Conservation (phyloP, 1,140 invertebrate genomes). For the Atta texana region DNA sequence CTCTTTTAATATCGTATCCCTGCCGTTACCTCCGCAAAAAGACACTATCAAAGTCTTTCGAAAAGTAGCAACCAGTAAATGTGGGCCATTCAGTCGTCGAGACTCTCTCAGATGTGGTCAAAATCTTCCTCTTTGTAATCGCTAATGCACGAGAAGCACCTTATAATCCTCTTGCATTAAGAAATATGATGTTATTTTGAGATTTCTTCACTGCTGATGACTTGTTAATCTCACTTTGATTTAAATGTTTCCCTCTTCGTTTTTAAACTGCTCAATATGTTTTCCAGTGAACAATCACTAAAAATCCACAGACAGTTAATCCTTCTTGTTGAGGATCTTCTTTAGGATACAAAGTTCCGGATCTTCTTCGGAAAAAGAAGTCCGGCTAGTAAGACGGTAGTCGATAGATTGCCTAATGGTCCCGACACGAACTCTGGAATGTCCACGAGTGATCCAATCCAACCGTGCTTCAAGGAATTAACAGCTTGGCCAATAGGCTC, state of each 20-base stretch:
- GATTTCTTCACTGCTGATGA: not conserved
- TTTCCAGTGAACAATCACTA: not conserved
- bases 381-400: conserved; percentile 40
- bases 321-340: not conserved
- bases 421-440: conserved; percentile 68
- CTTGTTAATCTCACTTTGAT: not conserved
- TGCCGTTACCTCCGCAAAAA: not conserved
- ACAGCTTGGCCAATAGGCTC: conserved; percentile 80
- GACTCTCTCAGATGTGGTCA: not conserved
- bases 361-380: conserved; percentile 14
- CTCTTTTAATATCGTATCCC: not conserved
- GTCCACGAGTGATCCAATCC: conserved; percentile 69
- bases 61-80: conserved; percentile 81
- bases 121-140: not conserved
- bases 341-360: not conserved
- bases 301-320: conserved; percentile 11
- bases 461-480: conserved; percentile 77
- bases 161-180: not conserved
- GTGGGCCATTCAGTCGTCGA: conserved; percentile 77
- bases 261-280: not conserved
- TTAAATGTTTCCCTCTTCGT: not conserved
- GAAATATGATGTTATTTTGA: not conserved
- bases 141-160: not conserved
- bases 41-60: conserved; percentile 74
- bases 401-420: conserved; percentile 65